Conservation (phyloP, 2,888 invertebrate genomes). For the Tetragnatha montana region DNA sequence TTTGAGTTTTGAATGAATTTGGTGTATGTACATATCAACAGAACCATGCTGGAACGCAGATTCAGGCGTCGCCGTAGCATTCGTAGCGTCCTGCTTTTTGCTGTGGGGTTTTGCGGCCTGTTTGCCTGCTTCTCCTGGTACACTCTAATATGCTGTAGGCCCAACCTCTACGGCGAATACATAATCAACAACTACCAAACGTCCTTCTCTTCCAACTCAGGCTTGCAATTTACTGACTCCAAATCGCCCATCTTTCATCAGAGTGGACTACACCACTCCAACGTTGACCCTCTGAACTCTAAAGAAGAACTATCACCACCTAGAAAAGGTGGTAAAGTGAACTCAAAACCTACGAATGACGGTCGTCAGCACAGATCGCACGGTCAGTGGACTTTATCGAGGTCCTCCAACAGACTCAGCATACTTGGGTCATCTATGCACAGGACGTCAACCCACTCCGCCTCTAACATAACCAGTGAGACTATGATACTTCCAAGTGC, state of each 20-base stretch:
- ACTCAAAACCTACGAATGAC: too few relatives aligned
- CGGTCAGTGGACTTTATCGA: background rate
- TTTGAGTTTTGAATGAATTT: background rate
- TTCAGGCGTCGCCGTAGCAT: conserved; percentile 61
- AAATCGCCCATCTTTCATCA: background rate
- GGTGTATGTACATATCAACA: conserved; percentile 21
- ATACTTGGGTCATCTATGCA: too few relatives aligned
- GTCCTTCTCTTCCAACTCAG: background rate
- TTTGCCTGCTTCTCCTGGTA: conserved; percentile 68
- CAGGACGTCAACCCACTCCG: background rate
- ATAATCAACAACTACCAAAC: conserved; percentile 30
- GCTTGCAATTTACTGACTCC: background rate
- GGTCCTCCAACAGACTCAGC: background rate
- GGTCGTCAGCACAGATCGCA: background rate
- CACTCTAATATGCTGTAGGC: conserved; percentile 58
- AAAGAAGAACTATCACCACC: background rate
- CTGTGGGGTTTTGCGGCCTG: conserved; percentile 47
- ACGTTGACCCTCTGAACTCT: background rate
- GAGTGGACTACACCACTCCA: background rate
- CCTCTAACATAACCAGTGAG: background rate
- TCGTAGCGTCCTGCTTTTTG: conserved; percentile 54
- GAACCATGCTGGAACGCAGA: conserved; percentile 56
- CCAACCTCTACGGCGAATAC: conserved; percentile 50
- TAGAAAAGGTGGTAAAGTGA: too few relatives aligned
- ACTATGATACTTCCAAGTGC: background rate